Evolutionary conservation across 1,140 invertebrate genomes (phyloP).

Genomic region (Temnothorax nylanderi): DNA sequence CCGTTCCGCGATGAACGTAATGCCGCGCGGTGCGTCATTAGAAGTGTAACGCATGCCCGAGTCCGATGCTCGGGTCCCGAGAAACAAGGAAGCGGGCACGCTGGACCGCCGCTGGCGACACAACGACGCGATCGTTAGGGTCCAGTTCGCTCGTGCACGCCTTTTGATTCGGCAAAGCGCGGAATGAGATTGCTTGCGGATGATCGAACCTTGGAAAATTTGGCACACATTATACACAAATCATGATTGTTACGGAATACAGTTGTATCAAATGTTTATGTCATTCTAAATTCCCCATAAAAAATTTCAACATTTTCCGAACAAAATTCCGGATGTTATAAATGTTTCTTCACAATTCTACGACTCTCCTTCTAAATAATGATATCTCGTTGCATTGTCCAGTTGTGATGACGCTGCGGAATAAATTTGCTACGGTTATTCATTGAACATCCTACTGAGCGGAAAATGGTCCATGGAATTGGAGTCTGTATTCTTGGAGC

Average conservation of each 20-base stretch:
- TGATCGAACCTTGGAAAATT: neutral
- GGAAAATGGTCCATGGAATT: neutral
- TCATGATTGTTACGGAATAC: neutral
- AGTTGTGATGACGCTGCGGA: neutral
- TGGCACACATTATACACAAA: neutral
- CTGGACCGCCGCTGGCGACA: neutral
- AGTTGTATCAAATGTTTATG: neutral
- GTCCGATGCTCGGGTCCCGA: neutral
- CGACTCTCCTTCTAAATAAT: neutral
- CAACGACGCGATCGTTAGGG: neutral
- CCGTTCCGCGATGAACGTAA: conserved; percentile 6
- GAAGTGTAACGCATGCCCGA: conserved; percentile 34
- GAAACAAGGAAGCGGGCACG: conserved; percentile 26
- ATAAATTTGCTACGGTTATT: neutral
- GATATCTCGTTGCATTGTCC: neutral
- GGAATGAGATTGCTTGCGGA: neutral
- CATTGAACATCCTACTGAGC: conserved; percentile 9
- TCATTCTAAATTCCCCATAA: neutral
- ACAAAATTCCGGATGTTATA: neutral
- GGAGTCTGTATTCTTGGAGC: neutral
- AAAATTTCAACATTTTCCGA: neutral
- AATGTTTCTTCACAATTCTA: neutral
- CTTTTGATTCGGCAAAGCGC: neutral
- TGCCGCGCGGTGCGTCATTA: conserved; percentile 47
- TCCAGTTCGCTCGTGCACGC: neutral